Conservation (phyloP, 2,797 vertebrate species). For the Microctenopoma steveboyesi region DNA sequence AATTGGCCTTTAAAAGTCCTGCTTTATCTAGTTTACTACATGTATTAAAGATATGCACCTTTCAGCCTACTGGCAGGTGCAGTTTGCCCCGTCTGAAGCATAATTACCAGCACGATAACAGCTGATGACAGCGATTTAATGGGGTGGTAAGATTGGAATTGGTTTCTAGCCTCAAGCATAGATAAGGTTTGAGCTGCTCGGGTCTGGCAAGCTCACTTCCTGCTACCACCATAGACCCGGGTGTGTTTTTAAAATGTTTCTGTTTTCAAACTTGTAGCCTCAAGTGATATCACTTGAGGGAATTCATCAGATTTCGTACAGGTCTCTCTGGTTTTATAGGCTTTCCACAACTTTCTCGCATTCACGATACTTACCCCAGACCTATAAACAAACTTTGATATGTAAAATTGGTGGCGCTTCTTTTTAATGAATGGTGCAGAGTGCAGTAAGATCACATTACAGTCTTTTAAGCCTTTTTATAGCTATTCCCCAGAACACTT, state of each 20-base stretch:
- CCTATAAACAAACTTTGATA: not conserved
- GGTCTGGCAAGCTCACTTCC: constrained; percentile 3
- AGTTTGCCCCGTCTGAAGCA: not conserved
- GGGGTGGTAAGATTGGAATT: no score
- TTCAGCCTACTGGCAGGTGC: not conserved
- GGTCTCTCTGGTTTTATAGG: not conserved
- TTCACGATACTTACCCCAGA: not conserved
- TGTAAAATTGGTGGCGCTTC: not conserved
- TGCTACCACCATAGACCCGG: not conserved
- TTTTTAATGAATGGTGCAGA: not conserved
- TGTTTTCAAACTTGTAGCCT: not conserved
- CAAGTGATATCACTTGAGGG: not conserved
- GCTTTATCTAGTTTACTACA: no score
- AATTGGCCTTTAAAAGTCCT: no score
- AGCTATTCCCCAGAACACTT: constrained; percentile 13
- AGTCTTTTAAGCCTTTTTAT: constrained; percentile 19
- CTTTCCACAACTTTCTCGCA: not conserved
- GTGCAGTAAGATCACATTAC: not conserved
- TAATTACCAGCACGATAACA: not conserved
- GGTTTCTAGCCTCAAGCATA: not conserved
- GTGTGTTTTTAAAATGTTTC: not conserved
- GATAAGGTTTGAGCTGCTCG: not conserved
- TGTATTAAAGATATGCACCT: no score
- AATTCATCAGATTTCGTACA: not conserved
- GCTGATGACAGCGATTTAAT: not conserved